Evolutionary conservation across 2,797 vertebrate species (phyloP).

Genomic region (Urocyon cinereoargenteus): DNA sequence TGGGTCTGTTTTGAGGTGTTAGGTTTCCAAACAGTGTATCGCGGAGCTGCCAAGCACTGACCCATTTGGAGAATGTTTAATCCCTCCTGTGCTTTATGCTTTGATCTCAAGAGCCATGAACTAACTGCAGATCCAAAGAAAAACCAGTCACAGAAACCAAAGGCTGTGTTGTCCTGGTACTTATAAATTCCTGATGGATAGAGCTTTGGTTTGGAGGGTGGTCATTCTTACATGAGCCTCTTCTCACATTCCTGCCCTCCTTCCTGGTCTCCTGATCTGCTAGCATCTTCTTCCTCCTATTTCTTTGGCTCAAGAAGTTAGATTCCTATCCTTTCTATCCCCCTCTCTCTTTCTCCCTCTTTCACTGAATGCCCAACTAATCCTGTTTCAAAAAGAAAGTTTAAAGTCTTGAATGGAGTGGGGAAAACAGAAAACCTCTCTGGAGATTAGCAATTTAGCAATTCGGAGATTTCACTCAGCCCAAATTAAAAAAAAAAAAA

Average conservation of each 20-base stretch:
- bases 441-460: constrained; percentile 63
- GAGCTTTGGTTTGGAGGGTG: neutral
- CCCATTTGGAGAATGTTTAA: constrained; percentile 42
- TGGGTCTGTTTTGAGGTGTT: neutral
- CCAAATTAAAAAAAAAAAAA: neutral
- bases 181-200: neutral
- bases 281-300: neutral
- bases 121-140: neutral
- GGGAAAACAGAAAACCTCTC: constrained; percentile 62
- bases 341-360: neutral
- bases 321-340: accelerated
- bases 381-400: constrained; percentile 62
- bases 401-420: constrained; percentile 51
- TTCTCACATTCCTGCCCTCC: neutral
- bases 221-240: neutral
- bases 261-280: neutral
- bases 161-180: neutral
- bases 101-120: constrained; percentile 60
- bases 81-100: neutral
- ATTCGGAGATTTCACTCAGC: constrained; percentile 46
- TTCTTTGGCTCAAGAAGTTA: neutral
- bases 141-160: neutral
- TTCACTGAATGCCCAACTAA: neutral
- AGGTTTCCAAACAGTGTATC: neutral
- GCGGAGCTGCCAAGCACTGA: neutral